Percentiles rank a stretch among this genome's conserved stretches.
These are phyloP conservation scores for Betta splendens DNA, from an alignment of 2,797 vertebrate species.

Conservation along the genomic window DNA sequence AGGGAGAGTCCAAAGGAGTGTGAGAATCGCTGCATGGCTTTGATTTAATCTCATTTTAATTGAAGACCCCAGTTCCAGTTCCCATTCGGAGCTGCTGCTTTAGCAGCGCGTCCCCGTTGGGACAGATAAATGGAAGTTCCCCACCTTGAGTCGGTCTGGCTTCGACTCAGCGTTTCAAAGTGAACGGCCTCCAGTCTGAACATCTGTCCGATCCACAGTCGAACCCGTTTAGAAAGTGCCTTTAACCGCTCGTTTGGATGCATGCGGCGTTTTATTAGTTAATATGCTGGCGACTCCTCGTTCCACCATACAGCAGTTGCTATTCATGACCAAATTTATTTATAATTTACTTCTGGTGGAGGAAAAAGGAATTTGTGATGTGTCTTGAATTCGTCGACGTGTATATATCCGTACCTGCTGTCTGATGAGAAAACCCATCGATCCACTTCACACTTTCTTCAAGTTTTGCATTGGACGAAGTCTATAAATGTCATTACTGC, in stretches of 20 bases:
- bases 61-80: too few species aligned
- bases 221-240: conserved; percentile 78
- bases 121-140: neutral
- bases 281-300: conserved; percentile 40
- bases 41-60: conserved; percentile 9
- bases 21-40: neutral
- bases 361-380: conserved; percentile 42
- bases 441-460: conserved; percentile 80
- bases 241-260: conserved; percentile 56
- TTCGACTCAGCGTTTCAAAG: conserved; percentile 34
- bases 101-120: neutral
- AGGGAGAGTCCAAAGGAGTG: conserved; percentile 13
- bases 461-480: conserved; percentile 50
- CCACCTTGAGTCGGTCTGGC: conserved; percentile 6
- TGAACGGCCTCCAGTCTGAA: conserved; percentile 38
- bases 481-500: conserved; percentile 31
- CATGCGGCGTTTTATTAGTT: conserved; percentile 46
- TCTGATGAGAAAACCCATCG: conserved; percentile 65
- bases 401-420: conserved; percentile 87
- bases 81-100: neutral
- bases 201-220: conserved; percentile 46
- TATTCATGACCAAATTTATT: conserved; percentile 62
- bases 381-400: conserved; percentile 52
- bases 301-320: conserved; percentile 32
- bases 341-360: conserved; percentile 43